phyloP scores from a whole-genome alignment of 2,888 invertebrate genomes.

The Clistopyga incitator region DNA sequence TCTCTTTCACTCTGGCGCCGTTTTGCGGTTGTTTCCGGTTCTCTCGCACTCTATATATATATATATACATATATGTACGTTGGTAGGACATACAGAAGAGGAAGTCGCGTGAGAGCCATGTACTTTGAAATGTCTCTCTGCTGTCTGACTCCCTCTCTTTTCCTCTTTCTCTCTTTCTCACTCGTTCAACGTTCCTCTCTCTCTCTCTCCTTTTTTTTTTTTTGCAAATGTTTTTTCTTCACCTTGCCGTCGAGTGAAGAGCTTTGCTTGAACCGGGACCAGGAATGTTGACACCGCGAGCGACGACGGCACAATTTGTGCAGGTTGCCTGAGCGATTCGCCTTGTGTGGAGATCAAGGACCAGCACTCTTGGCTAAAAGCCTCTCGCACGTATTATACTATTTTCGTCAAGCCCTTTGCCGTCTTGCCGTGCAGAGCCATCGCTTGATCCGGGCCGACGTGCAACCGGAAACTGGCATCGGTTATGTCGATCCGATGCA shows the following conservation, averaged over 20 bases:
- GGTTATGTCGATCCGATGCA: too few relatives aligned
- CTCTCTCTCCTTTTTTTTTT: too few relatives aligned
- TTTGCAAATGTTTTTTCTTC: too few relatives aligned
- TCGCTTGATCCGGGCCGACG: not conserved
- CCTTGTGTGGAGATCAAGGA: conserved; percentile 45
- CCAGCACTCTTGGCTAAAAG: conserved; percentile 19
- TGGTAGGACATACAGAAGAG: conserved; percentile 17
- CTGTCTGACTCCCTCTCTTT: conserved; percentile 40
- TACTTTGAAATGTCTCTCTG: conserved; percentile 63
- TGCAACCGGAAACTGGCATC: too few relatives aligned
- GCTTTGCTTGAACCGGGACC: conserved; percentile 59
- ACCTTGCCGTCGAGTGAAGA: conserved; percentile 46
- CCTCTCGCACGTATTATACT: conserved; percentile 12
- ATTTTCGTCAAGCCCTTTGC: conserved; percentile 19
- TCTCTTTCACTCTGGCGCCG: conserved; percentile 46
- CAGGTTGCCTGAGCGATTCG: conserved; percentile 45
- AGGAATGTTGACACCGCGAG: conserved; percentile 66
- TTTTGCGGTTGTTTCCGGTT: conserved; percentile 29
- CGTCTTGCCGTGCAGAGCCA: not conserved
- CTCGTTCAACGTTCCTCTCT: conserved; percentile 42
- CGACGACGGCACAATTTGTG: conserved; percentile 50
- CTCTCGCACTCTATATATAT: conserved; percentile 21
- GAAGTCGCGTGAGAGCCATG: conserved; percentile 53
- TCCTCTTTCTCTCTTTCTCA: conserved; percentile 47
- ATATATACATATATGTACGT: conserved; percentile 5